Percentiles rank a stretch among this genome's conserved stretches.
Conservation (phyloP, 2,888 invertebrate genomes). For the Hemicrepidius hirtus region DNA sequence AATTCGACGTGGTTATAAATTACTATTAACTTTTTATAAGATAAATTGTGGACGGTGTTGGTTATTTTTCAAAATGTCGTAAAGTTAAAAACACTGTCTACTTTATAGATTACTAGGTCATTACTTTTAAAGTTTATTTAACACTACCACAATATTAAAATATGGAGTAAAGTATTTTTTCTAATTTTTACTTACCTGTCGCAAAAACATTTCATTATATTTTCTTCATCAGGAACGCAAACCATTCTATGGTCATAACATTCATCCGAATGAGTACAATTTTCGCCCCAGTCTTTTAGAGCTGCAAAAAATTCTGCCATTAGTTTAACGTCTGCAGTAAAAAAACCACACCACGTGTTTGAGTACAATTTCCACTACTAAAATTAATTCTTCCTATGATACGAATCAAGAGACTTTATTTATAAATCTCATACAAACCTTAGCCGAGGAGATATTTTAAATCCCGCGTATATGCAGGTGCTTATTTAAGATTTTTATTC, state of each 20-base stretch:
- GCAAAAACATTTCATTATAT: slow-evolving; percentile 48
- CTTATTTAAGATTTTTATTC: too few relatives aligned
- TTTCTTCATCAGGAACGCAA: slow-evolving; percentile 46
- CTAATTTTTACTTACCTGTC: slow-evolving; percentile 50
- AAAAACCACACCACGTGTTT: not conserved
- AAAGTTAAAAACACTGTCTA: not conserved
- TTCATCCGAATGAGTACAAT: slow-evolving; percentile 51
- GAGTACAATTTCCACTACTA: not conserved
- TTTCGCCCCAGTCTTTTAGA: slow-evolving; percentile 52
- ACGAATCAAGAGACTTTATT: too few relatives aligned
- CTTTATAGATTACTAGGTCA: not conserved
- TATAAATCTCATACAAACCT: too few relatives aligned
- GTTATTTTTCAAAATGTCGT: not conserved
- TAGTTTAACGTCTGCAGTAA: not conserved
- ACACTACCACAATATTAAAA: too few relatives aligned
- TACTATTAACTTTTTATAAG: not conserved
- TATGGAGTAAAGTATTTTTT: too few relatives aligned
- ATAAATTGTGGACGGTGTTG: not conserved
- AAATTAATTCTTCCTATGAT: not conserved
- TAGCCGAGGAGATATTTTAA: too few relatives aligned
- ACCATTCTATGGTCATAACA: slow-evolving; percentile 55
- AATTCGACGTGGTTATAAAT: too few relatives aligned
- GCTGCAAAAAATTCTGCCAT: slow-evolving; percentile 29
- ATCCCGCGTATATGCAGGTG: too few relatives aligned
- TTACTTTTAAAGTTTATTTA: not conserved